Percentiles rank a stretch among this genome's conserved stretches.
These are phyloP conservation scores for Sciurus niger DNA, from an alignment of 2,113 vertebrate genomes.

Conservation along the genomic window DNA sequence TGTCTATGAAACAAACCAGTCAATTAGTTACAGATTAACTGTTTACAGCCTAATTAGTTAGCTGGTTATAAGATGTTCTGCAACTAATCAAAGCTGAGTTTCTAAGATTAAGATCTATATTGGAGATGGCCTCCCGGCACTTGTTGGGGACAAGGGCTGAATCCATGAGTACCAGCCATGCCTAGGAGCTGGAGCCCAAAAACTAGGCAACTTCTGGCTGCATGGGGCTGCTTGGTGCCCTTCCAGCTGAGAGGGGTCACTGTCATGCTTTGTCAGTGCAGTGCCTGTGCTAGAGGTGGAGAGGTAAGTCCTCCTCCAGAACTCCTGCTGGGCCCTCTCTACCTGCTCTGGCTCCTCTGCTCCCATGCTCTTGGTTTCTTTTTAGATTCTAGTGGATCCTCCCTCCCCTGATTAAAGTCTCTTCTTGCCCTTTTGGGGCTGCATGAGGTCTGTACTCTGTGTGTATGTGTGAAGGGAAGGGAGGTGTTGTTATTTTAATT, in stretches of 20 bases:
- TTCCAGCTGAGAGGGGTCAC: not conserved
- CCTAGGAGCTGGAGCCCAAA: not conserved
- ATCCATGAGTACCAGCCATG: not conserved
- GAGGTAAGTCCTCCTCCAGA: conserved; percentile 61
- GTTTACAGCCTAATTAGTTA: not conserved
- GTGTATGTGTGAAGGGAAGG: conserved; percentile 17
- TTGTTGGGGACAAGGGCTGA: conserved; percentile 57
- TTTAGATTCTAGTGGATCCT: conserved; percentile 74
- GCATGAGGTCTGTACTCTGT: conserved; percentile 79
- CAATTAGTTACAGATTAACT: not conserved
- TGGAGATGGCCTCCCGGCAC: conserved; percentile 28
- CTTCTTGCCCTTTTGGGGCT: conserved; percentile 82
- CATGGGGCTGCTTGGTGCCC: not conserved
- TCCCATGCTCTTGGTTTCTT: conserved; percentile 78
- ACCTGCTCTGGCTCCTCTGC: conserved; percentile 73
- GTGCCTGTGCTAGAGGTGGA: conserved; percentile 69
- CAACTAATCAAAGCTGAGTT: not conserved
- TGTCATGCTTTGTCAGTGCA: conserved; percentile 46
- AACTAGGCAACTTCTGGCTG: not conserved
- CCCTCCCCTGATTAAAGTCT: conserved; percentile 84
- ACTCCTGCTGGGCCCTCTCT: not conserved
- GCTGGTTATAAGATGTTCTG: not conserved
- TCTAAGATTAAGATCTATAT: not conserved
- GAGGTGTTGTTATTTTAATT: not conserved
- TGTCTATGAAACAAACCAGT: not conserved